A percentile compares a stretch with the other conserved stretches of the same genome.
Conservation (phyloP, 2,113 vertebrate species). For the Anoplopoma fimbria region DNA sequence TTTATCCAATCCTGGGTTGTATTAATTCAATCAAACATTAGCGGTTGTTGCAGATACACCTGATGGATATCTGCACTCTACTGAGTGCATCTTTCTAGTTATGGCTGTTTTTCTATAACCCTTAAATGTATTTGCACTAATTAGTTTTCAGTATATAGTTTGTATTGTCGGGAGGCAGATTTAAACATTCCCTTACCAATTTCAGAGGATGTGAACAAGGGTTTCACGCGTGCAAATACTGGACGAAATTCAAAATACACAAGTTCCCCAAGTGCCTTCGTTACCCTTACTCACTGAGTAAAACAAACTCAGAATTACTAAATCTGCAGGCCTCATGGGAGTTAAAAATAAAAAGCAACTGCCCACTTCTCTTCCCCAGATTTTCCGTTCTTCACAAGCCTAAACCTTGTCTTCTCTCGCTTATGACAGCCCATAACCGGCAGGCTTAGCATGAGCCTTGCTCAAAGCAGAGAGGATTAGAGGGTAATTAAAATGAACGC, state of each 20-base stretch:
- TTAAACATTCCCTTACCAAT: not conserved
- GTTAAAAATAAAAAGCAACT: not conserved
- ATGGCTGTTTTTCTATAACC: not conserved
- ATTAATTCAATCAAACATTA: too few species aligned
- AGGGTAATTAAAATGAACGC: conserved; percentile 63
- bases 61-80: too few species aligned
- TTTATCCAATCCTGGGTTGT: too few species aligned
- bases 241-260: not conserved
- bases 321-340: not conserved
- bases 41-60: too few species aligned
- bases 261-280: not conserved
- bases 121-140: not conserved
- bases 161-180: not conserved
- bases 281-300: not conserved
- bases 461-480: conserved; percentile 58
- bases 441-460: conserved; percentile 46
- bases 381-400: conserved; percentile 52
- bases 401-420: conserved; percentile 28
- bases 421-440: conserved; percentile 54
- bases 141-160: not conserved
- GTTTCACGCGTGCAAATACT: not conserved
- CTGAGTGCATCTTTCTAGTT: too few species aligned
- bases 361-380: not conserved
- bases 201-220: not conserved
- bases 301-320: not conserved